Base-by-base conservation (phyloP, 2,888 invertebrate genomes). In the Phasia obesa region DNA sequence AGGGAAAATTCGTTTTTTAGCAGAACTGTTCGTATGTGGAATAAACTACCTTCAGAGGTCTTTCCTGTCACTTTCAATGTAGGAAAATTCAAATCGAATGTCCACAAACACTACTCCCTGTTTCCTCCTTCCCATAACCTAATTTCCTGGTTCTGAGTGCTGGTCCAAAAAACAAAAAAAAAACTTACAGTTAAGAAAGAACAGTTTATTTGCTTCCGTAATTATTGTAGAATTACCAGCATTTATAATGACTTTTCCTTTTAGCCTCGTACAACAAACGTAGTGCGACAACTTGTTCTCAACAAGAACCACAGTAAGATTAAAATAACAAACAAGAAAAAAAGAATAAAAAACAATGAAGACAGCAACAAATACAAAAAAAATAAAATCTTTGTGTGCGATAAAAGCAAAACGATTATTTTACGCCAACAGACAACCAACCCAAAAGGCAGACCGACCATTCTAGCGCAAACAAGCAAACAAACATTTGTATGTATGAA, bases 401-500 rank as follows among this genome's bases (percentile, higher is more conserved):
- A 83, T 83, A 83, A 83, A 79, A 83, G 79, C 83, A 83, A 83
- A 83, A 83, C 79, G 83, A 83, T 83, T 83, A 83, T 83, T 83
- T 83, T 83, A 83, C 83, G 83, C 79, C 75, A 79, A 83, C 79
- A 79, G 83, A 79, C 79, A 83, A 71, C 75, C 79, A 83, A 71
- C 75, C 70, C 71, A 79, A 75, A 75, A 77, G 83, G 79, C 78
- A 62, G 70, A 60, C 83, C 65, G 70, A 13, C 64, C 83, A 70
- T 70, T 7, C 69, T 64, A 19, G n/a, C 75, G 70, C 70, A 70
- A 38, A 47, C 53, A 70, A 38, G 35, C 53, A 75, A 62, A 76
- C 67, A 67, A 0, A 35, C 11, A 6, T 71, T 60, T 65, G 47
- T 69, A 76, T 57, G 19, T 21, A 35, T 17, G 17, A 59, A 65